Base-by-base conservation (phyloP, 1,140 invertebrate species). In the Octopus sinensis region DNA sequence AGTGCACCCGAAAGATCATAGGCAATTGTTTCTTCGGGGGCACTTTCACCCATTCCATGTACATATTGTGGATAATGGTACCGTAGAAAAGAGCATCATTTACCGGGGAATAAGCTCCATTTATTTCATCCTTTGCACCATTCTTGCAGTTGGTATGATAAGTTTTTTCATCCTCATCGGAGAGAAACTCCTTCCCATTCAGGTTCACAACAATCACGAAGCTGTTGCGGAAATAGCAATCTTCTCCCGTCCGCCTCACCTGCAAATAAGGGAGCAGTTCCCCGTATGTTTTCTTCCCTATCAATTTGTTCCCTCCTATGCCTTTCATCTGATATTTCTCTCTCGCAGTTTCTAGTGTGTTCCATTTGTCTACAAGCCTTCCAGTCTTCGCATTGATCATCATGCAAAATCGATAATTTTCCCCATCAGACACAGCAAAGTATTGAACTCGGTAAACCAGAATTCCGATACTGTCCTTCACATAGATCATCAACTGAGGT, bases 121-220 rank as follows among this genome's bases (percentile, higher is more conserved):
- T 86, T 0, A 82, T 53, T 51, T 76, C 62, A 52, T 87, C 86
- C 5, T 82, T 78, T n/a, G 82, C 54, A 4, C 79, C 80, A 4
- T 82, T 62, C 4, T 78, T 81, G 56, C 84, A 83, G 12, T 71
- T 23, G 68, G 83, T 43, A n/a, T 77, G 53, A 54, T 82, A 85
- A 54, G 54, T 81, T 62, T 79, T 84, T 4, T 75, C 76, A 9
- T 82, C 79, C 4, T 76, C 75, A 53, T 81, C 81, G 54, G 81
- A 80, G 4, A 76, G 52, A n/a, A 82, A 23, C 12, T 78, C 53
- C 23, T 75, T 73, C 6, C 79, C 68, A 5, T 56, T 68, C 53
- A 86, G 86, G 51, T 87, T 82, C n/a, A 86, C 76, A 30, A 87
- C 82, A 1, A 81, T 79, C 23, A 87, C 86, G 73, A 84, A 83